A percentile compares a stretch with the other conserved stretches of the same genome.
phyloP scores from a whole-genome alignment of 1,140 invertebrate genomes.

The Nilaparvata lugens region DNA sequence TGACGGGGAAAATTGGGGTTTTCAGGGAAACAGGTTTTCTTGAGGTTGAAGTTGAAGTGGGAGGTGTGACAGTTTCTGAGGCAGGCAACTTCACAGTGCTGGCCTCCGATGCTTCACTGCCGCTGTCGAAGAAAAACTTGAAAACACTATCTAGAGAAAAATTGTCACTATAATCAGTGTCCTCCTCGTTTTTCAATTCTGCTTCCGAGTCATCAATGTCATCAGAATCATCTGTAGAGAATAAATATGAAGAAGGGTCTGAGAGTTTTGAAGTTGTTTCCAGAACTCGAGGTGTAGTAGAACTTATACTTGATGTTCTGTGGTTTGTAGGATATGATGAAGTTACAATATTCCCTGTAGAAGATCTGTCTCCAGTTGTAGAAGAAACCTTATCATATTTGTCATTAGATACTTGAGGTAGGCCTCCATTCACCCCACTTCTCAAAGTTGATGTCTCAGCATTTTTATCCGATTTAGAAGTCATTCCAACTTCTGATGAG shows the following conservation, averaged over 20 bases:
- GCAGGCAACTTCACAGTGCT: no score
- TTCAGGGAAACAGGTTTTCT: no score
- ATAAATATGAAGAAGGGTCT: no score
- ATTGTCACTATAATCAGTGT: slow-evolving; percentile 2
- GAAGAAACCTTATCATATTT: not conserved
- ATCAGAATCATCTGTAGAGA: no score
- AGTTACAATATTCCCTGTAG: not conserved
- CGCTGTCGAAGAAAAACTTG: slow-evolving; percentile 12
- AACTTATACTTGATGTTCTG: not conserved
- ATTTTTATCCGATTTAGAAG: no score
- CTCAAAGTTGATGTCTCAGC: no score
- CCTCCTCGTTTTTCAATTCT: slow-evolving; percentile 7
- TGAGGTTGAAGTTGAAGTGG: no score
- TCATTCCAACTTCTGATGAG: no score
- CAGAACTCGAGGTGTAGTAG: not conserved
- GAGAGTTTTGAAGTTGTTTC: slow-evolving; percentile 22
- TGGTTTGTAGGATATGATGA: not conserved
- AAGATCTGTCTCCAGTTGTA: not conserved
- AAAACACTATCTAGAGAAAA: slow-evolving; percentile 19
- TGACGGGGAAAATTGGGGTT: no score
- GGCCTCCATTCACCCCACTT: no score
- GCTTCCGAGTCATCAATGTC: not conserved
- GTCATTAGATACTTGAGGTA: no score
- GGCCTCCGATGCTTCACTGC: not conserved
- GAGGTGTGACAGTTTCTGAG: no score